These are phyloP conservation scores for Pica pica DNA, from an alignment of 2,113 vertebrate genomes.

Conservation along the genomic window DNA sequence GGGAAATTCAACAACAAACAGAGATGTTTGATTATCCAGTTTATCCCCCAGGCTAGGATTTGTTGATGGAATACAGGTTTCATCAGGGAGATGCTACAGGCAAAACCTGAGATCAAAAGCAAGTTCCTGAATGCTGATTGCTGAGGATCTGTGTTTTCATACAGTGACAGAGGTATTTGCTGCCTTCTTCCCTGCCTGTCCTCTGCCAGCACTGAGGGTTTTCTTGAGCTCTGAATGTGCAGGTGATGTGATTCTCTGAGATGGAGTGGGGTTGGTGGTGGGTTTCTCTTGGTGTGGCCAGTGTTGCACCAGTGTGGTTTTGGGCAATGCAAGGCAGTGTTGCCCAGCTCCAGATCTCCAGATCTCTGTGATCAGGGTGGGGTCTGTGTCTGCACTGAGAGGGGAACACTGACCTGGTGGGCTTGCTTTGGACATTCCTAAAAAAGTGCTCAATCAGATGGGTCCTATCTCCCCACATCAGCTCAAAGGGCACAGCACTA, in stretches of 20 bases:
- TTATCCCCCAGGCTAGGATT: background rate
- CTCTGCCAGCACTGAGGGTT: background rate
- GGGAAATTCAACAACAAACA: background rate
- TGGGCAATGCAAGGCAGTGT: accelerated
- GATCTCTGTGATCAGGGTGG: background rate
- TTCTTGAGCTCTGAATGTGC: background rate
- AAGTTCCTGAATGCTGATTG: background rate
- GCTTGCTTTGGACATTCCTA: background rate
- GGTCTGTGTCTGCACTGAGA: background rate
- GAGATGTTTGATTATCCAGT: background rate
- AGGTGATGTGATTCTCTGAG: background rate
- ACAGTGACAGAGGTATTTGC: background rate
- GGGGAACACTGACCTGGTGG: background rate
- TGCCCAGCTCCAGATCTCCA: background rate
- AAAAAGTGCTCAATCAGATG: accelerated
- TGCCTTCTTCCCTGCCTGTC: background rate
- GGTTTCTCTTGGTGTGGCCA: background rate
- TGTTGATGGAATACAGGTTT: background rate
- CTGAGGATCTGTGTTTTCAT: background rate
- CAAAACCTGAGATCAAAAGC: background rate
- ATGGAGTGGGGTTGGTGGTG: background rate
- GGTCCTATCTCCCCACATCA: background rate
- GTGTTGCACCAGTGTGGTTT: background rate
- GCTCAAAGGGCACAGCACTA: background rate
- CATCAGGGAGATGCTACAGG: background rate